phyloP scores from a whole-genome alignment of 2,888 invertebrate species.

The Octodonta nipae region DNA sequence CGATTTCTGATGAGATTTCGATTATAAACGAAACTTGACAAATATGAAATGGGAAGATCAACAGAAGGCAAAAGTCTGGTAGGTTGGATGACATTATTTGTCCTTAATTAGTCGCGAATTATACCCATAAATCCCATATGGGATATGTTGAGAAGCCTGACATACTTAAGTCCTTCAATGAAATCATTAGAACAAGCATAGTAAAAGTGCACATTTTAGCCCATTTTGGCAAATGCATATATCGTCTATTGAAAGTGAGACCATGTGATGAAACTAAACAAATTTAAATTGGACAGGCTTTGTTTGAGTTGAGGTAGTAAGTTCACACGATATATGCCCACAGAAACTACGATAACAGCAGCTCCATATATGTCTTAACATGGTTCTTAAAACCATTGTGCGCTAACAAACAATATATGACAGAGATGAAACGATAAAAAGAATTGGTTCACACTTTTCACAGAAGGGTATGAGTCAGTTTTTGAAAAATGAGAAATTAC shows the following conservation, averaged over 20 bases:
- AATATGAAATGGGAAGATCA: neutral
- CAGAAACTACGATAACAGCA: neutral
- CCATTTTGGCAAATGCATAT: neutral
- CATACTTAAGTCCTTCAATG: neutral
- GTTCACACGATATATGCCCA: neutral
- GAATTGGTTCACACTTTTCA: constrained; percentile 1
- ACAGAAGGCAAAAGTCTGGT: neutral
- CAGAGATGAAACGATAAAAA: constrained; percentile 1
- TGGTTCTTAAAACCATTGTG: neutral
- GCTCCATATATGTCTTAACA: neutral
- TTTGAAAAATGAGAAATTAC: neutral
- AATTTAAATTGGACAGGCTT: neutral
- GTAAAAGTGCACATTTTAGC: neutral
- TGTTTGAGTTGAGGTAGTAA: neutral
- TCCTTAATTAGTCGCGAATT: neutral
- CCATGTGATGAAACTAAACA: neutral
- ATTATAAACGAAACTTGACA: neutral
- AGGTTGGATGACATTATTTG: neutral
- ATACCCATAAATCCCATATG: neutral
- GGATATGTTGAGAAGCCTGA: neutral
- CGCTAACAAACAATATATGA: neutral
- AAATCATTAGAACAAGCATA: neutral
- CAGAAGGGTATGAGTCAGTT: neutral
- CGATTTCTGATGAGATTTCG: neutral
- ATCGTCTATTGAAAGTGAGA: neutral